Evolutionary conservation across 2,113 vertebrate genomes (phyloP).

Genomic region (Stegastes partitus): DNA sequence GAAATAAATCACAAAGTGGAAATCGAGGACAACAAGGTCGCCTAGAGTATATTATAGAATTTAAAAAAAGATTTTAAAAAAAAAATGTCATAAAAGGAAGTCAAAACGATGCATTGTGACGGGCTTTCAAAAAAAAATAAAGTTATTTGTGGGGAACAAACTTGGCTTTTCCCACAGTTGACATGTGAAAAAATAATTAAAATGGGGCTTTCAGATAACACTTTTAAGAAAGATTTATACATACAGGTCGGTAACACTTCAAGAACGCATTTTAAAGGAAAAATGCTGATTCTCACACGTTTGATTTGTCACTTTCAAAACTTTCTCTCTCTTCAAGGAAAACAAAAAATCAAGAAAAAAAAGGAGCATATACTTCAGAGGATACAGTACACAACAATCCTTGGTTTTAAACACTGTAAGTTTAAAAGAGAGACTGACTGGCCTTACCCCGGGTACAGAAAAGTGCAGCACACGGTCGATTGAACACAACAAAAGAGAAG

Average conservation of each 20-base stretch:
- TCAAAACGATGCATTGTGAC: constrained; percentile 40
- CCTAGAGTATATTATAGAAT: constrained; percentile 36
- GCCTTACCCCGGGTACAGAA: constrained; percentile 45
- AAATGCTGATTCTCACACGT: constrained; percentile 1
- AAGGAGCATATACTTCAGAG: constrained; percentile 32
- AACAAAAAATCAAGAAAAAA: constrained; percentile 14
- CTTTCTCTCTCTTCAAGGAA: not conserved
- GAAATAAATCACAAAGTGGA: constrained; percentile 69
- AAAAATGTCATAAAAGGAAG: constrained; percentile 55
- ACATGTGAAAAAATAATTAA: constrained; percentile 2
- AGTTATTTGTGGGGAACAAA: constrained; percentile 39
- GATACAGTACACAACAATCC: constrained; percentile 44
- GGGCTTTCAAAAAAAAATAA: constrained; percentile 25
- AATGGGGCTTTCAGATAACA: constrained; percentile 35
- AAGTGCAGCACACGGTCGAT: constrained; percentile 46
- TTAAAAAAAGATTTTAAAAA: constrained; percentile 53
- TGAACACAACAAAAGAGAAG: constrained; percentile 19
- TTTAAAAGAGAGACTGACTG: constrained; percentile 58
- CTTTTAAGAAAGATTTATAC: constrained; percentile 33
- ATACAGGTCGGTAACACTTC: constrained; percentile 58
- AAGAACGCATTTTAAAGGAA: constrained; percentile 51
- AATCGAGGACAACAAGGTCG: constrained; percentile 68
- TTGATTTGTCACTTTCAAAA: constrained; percentile 27
- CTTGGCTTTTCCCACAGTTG: constrained; percentile 15
- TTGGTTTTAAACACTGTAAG: constrained; percentile 41